Base-by-base conservation (phyloP, 2,888 invertebrate genomes). In the Conomelus anceps region DNA sequence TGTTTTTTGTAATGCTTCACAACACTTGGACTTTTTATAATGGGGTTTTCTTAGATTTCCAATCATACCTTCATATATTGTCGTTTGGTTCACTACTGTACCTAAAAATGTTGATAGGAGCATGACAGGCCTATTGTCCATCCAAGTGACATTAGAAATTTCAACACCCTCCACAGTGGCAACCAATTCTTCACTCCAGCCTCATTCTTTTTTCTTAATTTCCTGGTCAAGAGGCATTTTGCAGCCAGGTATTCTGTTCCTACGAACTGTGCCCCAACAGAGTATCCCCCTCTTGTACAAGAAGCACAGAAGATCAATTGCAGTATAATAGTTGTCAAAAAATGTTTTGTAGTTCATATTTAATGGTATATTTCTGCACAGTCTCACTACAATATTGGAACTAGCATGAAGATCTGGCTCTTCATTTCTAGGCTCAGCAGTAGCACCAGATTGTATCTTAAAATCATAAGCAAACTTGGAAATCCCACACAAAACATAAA, bases 61-160 rank as follows among this genome's bases (percentile, higher is more conserved):
- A 20, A 4, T 86, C 86, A 86, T 86, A 86, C 22, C 86, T 13
- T 3, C 3, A 86, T 3, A n/a, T 86, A 91, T 91, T 91, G 89
- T 91, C 91, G 89, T 91, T 90, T 91, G 92, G 92, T 91, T 92
- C 91, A 91, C 92, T 91, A 17, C 91, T n/a, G n/a, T n/a, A n/a
- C n/a, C 92, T 29, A 91, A 91, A 91, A 90, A 92, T 11, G 92
- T 91, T 88, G 92, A 92, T 0, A 92, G 89, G 22, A 92, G 89
- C 7, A 91, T 91, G 1, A 93, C 92, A 34, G 89, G 63, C 90
- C 92, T 93, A 90, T 93, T 93, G 90, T 92, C 92, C 89, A 92
- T 92, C 92, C 92, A 92, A 9, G 86, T 34, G 13, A 91, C 90
- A 88, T 88, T 26, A 84, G 89, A 23, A n/a, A 89, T 22, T 29